Conservation (phyloP, 2,888 invertebrate genomes). For the Biston stratarius region DNA sequence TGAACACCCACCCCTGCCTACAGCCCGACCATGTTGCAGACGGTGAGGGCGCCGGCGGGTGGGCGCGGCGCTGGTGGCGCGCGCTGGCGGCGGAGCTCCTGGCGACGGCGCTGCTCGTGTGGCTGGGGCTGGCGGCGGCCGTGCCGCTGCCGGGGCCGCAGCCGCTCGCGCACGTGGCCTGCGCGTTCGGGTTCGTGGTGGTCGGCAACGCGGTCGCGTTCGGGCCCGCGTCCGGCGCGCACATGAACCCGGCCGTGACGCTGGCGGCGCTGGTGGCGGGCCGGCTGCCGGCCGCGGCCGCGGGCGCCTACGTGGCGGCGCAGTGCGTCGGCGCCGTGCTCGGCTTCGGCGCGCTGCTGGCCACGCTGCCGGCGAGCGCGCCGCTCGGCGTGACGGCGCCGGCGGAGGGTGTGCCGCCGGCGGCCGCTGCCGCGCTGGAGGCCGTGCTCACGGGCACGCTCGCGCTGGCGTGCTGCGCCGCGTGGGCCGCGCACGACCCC, state of each 20-base stretch:
- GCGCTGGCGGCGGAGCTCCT: conserved; percentile 68
- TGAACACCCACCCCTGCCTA: too few relatives aligned
- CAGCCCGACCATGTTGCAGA: conserved; percentile 10
- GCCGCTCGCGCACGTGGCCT: conserved; percentile 57
- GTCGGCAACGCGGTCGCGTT: conserved; percentile 74
- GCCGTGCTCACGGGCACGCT: conserved; percentile 65
- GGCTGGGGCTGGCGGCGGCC: conserved; percentile 68
- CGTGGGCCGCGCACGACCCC: conserved; percentile 59
- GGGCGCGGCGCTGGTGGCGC: conserved; percentile 70
- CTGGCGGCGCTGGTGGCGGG: conserved; percentile 87
- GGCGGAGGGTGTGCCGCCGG: conserved; percentile 43
- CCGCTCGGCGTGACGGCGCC: conserved; percentile 48
- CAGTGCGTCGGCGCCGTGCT: conserved; percentile 66
- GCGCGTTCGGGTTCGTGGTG: conserved; percentile 74
- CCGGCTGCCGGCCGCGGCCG: conserved; percentile 68
- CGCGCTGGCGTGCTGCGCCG: conserved; percentile 64
- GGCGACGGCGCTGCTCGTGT: conserved; percentile 74
- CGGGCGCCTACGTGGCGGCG: conserved; percentile 62
- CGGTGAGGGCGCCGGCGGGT: conserved; percentile 45
- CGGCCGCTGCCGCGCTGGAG: conserved; percentile 55
- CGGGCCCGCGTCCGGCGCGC: conserved; percentile 91
- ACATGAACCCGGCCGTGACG: conserved; percentile 93
- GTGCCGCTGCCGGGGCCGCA: conserved; percentile 45
- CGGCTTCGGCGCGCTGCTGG: conserved; percentile 65
- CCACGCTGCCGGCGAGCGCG: conserved; percentile 48